Evolutionary conservation across 2,797 vertebrate genomes (phyloP), one percentile per base, ranked within the genome.

Genomic region (Mus minutoides): DNA sequence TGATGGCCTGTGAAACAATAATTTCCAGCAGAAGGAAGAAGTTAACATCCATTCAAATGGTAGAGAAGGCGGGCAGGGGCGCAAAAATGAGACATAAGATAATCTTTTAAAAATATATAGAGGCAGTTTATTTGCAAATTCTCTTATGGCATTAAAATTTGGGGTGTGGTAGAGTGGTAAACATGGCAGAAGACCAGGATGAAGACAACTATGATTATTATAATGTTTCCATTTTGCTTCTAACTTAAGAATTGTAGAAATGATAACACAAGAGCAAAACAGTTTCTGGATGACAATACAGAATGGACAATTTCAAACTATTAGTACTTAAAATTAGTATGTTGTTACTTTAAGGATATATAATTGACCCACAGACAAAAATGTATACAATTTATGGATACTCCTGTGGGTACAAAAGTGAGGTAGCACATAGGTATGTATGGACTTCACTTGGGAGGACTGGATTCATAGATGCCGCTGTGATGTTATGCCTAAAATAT

Each of bases 201-300:
- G 3, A 43, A 89, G 21, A 69, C 16, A 88, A 34, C 24, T 6
- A 26, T 60, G 40, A 54, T 90, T 78, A 83, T 78, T 49, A 17
- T 94, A 46, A 37, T 83, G n/a, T 76, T 84, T 78, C 60, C 12
- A 88, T 92, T 92, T 88, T 24, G 58, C 22, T 92, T 85, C 49
- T 34, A 76, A 17, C 71, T 77, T 84, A n/a, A 71, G 37, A 88
- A 58, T 24, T 79, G 29, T 54, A 52, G 31, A 88, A 84, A 90
- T 92, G 58, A 54, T 29, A 91, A 43, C 64, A 40, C 17, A 16
- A 40, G 49, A 58, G 3, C 31, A 34, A 90, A 78, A 78, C 12
- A 37, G 8, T 3, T 69, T 90, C 40, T 49, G 29, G 8, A 67
- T 40, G 52, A 71, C 58, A 40, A 69, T 24, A 69, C 52, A 67